Percentiles rank a stretch among this genome's conserved stretches.
These are phyloP conservation scores for Halcyon smyrnensis DNA, from an alignment of 2,797 vertebrate species.

Conservation along the genomic window DNA sequence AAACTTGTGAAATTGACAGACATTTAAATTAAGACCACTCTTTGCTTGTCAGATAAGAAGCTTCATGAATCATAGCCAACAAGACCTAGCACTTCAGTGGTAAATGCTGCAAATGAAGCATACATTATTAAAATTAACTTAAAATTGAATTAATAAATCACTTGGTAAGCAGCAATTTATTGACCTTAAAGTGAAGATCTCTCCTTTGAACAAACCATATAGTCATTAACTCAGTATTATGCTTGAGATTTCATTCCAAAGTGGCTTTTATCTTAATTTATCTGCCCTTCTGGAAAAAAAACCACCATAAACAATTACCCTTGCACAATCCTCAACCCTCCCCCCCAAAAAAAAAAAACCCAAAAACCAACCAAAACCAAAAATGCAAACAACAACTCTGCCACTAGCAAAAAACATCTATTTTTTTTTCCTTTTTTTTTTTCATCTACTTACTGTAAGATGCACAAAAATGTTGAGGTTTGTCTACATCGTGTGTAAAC, in stretches of 20 bases:
- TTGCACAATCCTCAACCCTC: too few species aligned
- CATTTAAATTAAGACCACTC: background rate
- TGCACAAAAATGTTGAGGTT: background rate
- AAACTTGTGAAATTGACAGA: background rate
- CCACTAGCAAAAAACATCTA: background rate
- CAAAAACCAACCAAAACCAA: too few species aligned
- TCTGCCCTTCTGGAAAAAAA: background rate
- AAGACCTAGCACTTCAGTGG: background rate
- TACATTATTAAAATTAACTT: constrained; percentile 10
- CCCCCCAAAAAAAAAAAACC: too few species aligned
- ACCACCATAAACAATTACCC: background rate
- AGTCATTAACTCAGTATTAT: background rate
- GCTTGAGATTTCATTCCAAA: background rate
- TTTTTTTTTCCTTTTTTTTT: background rate
- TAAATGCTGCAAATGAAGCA: background rate
- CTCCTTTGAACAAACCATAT: background rate
- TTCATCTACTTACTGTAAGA: background rate
- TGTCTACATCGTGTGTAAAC: background rate
- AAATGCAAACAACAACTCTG: background rate
- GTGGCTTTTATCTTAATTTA: background rate
- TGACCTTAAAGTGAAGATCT: background rate
- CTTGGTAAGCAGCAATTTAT: background rate
- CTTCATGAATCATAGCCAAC: background rate
- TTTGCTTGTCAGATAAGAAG: background rate
- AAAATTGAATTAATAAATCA: background rate